A percentile compares a stretch with the other conserved stretches of the same genome.
These are phyloP conservation scores for Dendropsophus ebraccatus DNA, from an alignment of 2,113 vertebrate species.

Conservation along the genomic window DNA sequence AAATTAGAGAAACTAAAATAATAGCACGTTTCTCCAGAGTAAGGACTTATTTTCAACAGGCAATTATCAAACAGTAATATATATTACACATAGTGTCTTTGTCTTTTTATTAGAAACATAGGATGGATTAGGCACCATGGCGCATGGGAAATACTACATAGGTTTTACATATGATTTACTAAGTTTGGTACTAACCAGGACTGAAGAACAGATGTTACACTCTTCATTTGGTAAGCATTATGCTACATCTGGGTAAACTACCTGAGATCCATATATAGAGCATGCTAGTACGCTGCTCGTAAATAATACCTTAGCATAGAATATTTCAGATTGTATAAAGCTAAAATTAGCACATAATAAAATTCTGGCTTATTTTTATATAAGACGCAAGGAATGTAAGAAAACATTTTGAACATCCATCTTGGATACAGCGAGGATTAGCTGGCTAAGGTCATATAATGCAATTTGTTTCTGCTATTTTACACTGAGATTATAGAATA, in stretches of 20 bases:
- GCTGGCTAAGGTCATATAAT: not conserved
- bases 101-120: not conserved
- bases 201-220: not conserved
- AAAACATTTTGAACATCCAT: not conserved
- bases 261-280: not conserved
- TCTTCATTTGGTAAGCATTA: not conserved
- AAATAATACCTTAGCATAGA: not conserved
- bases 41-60: not conserved
- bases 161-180: not conserved
- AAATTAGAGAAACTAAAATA: not conserved
- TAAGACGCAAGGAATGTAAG: slow-evolving; percentile 35
- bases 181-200: not conserved
- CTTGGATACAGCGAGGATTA: not conserved
- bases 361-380: slow-evolving; percentile 20
- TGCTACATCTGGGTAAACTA: not conserved
- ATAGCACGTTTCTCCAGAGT: slow-evolving; percentile 13
- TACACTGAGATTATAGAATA: not conserved
- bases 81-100: not conserved
- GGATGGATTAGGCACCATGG: not conserved
- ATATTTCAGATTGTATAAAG: not conserved
- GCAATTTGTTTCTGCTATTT: not conserved
- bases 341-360: slow-evolving; percentile 2
- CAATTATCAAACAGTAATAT: not conserved
- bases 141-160: not conserved
- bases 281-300: not conserved